Base-by-base conservation (phyloP, 2,888 invertebrate genomes). In the Rhogogaster chlorosoma region DNA sequence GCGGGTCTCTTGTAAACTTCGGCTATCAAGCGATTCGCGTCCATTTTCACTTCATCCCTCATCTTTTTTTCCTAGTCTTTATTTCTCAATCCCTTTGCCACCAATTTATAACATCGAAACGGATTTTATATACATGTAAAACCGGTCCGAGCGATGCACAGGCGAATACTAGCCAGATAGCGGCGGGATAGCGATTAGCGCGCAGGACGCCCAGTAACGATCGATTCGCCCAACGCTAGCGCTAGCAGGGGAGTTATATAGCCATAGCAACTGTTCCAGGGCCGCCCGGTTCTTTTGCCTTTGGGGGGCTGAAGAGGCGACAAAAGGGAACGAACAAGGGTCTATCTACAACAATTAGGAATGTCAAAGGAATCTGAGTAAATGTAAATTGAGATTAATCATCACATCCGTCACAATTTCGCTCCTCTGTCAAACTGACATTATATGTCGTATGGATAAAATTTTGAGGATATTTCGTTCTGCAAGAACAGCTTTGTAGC, bases 1-100 rank as follows among this genome's bases (percentile, higher is more conserved):
- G 93, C 93, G 85, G 93, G 92, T 86, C 93, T 90, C 87, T 92
- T 93, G 86, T 91, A 90, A 73, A 94, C 92, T 86, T 93, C 93
- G 80, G 92, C 89, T 88, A 94, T 94, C 87, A 94, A 90, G 88
- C 91, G 91, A 87, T 91, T 91, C 84, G 92, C 92, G 90, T 94
- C 93, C 92, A 93, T 92, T 86, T 92, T 92, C 87, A 90, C 89
- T 85, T 93, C 91, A 85, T 91, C 91, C 85, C 89, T 90, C 91
- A 91, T 92, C 26, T 29, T 71, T 84, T 57, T 42, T 84, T 29
- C 6, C 78, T 42, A 26, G 12, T 49, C 49, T 42, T 29, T 22
- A 26, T 26, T 45, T 38, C 22, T 15, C 22, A 29, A 29, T 32
- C 4, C 29, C 29, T 45, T 49, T 45, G 12, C 61, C 36, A 49